Conservation (phyloP, 2,113 vertebrate species). For the Mystacornis crossleyi region DNA sequence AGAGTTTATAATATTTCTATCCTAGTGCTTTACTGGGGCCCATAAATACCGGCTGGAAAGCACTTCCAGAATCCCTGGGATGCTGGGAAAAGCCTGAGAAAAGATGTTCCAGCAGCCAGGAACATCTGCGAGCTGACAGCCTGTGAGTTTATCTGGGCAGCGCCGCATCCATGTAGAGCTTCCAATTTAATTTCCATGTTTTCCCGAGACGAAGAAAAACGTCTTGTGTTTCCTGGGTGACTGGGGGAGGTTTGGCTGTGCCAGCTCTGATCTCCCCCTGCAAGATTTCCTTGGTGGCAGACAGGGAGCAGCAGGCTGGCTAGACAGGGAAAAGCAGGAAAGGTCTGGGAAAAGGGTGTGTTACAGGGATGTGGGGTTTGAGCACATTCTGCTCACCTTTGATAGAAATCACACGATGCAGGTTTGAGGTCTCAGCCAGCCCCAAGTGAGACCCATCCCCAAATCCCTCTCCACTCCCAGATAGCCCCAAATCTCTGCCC, state of each 20-base stretch:
- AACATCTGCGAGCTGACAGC: slow-evolving; percentile 47
- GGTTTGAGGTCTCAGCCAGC: background rate
- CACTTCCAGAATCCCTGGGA: background rate
- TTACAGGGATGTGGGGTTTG: background rate
- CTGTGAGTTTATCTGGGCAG: slow-evolving; percentile 22
- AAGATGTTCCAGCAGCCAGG: background rate
- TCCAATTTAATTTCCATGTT: slow-evolving; percentile 47
- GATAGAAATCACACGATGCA: background rate
- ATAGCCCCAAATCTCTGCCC: background rate
- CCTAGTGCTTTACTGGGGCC: background rate
- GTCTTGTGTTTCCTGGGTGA: slow-evolving; percentile 39
- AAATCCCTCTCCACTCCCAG: background rate
- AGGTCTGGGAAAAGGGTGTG: background rate
- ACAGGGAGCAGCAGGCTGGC: background rate
- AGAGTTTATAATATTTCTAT: background rate
- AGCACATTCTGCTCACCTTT: background rate
- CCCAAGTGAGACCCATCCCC: background rate
- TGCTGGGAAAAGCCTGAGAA: background rate
- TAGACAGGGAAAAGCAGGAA: background rate
- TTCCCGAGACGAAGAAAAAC: slow-evolving; percentile 1
- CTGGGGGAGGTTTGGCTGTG: background rate
- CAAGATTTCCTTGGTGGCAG: slow-evolving; percentile 6
- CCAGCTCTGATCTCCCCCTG: slow-evolving; percentile 14
- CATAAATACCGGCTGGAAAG: slow-evolving; percentile 15
- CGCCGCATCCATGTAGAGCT: background rate